Base-by-base conservation (phyloP, 2,888 invertebrate genomes). In the Eupithecia exiguata region DNA sequence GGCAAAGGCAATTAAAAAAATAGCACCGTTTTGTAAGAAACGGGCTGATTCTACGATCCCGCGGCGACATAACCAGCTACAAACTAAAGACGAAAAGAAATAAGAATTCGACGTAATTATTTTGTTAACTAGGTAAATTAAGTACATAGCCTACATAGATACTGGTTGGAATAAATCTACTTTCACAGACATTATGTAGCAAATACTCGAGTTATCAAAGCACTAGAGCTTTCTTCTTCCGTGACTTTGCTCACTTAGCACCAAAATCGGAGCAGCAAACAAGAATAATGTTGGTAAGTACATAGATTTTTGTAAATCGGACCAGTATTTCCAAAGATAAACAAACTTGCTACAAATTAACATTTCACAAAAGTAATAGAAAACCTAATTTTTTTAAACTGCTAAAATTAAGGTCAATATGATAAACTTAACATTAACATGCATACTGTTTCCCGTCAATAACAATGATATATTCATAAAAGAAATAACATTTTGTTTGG, bases 91-190 rank as follows among this genome's bases (percentile, higher is more conserved):
- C 18, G n/a, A 49, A 49, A 49, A 7, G n/a, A 7, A 49, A 49
- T n/a, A 46, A 16, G 46, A 12, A 21, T 9, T 46, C 9, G 21
- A 53, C 53, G 21, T 58, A 25, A 58, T 58, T 12, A 58, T 25
- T 21, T 58, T 14, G 12, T 25, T 25, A 58, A 58, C 46, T 46
- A 46, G 9, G 21, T 3, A 10, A 3, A 25, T 14, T 58, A 58
- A 58, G 58, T 58, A 58, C 25, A 58, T 53, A 53, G 58, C 58
- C 58, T 58, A 25, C 58, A 25, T 58, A 58, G 25, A 58, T 58
- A 58, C 58, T 58, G 25, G 14, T 25, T 58, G 53, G 4, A 58
- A 21, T 58, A 25, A 53, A 58, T 21, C 21, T 21, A 53, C 12
- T 25, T 58, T 58, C 25, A 25, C 58, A 58, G 12, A 21, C 1